Base-by-base conservation (phyloP, 2,888 invertebrate species). In the Drosophila leonis region DNA sequence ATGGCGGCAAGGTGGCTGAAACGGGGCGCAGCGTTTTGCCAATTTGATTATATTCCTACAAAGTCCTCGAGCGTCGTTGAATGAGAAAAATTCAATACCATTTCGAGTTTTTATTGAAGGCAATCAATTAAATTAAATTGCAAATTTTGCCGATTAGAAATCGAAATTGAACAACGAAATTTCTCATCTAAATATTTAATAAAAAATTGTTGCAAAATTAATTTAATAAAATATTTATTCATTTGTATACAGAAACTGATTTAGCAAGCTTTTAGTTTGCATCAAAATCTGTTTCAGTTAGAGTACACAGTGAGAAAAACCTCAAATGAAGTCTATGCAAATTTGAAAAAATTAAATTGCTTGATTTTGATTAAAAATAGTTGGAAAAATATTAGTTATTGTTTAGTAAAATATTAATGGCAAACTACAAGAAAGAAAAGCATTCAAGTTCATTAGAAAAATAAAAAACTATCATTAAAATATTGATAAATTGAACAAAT, bases 41-140 rank as follows among this genome's bases (percentile, higher is more conserved):
- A 67, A 67, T 67, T 67, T 33, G 31, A 68, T 68, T 66, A 66
- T 33, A 66, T 27, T 39, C 39, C 10, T 8, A 13, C 41, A 13
- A 42, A 42, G 33, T 24, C 31, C 46, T 46, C 52, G 18, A 15
- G 35, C 51, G 24, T 13, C 24, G 24, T 18, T 46, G 12, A 33
- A 37, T 7, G 18, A 13, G 37, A 29, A 27, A 37, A 15, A 46
- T 20, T 37, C 37, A 3, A 48, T 29, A 20, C 1, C 29, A 33
- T 33, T 42, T 20, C 31, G 15, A 39, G 18, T 24, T 52, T 35
- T 15, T 24, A 52, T 54, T 27, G 39, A 54, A 39, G 33, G n/a
- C 18, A 54, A 54, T 49, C 29, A 49, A 49, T 49, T 49, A 20
- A 7, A 49, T 31, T 31, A 49, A 49, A 18, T 31, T 48, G 48